phyloP scores from a whole-genome alignment of 2,113 vertebrate species.

The Otocyon megalotis region DNA sequence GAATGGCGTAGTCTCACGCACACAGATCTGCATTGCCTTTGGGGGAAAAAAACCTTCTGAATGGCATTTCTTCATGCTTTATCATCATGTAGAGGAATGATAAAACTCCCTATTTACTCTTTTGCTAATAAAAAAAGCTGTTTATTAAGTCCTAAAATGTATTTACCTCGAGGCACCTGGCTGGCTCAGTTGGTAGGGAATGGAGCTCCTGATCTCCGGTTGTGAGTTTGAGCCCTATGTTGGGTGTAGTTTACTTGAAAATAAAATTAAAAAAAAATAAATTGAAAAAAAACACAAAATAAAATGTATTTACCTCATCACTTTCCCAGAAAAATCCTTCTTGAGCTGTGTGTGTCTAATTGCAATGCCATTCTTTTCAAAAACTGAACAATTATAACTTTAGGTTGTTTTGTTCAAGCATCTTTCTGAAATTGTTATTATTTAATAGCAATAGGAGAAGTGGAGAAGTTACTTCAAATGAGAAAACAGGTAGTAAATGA shows the following conservation, averaged over 20 bases:
- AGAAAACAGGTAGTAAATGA: neutral
- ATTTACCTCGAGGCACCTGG: neutral
- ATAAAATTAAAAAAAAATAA: neutral
- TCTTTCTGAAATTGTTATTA: slow-evolving; percentile 11
- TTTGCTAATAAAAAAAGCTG: slow-evolving; percentile 23
- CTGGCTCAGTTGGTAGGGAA: neutral
- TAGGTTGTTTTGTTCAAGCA: neutral
- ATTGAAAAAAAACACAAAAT: neutral
- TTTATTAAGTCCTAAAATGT: neutral
- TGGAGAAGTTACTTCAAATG: neutral
- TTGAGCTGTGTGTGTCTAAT: neutral
- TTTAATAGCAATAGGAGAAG: neutral
- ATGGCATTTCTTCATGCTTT: neutral
- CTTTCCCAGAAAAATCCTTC: neutral
- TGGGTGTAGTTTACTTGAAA: neutral
- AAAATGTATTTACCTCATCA: neutral
- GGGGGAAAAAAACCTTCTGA: neutral
- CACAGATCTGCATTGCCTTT: neutral
- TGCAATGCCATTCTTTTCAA: slow-evolving; percentile 13
- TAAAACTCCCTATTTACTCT: neutral
- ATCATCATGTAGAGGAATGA: neutral
- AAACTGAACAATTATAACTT: neutral
- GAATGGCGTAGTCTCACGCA: neutral
- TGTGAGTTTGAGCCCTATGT: neutral
- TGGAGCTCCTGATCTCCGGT: neutral